A percentile compares a stretch with the other conserved stretches of the same genome.
Conservation (phyloP, 2,888 invertebrate species). For the Pachymerium ferrugineum region DNA sequence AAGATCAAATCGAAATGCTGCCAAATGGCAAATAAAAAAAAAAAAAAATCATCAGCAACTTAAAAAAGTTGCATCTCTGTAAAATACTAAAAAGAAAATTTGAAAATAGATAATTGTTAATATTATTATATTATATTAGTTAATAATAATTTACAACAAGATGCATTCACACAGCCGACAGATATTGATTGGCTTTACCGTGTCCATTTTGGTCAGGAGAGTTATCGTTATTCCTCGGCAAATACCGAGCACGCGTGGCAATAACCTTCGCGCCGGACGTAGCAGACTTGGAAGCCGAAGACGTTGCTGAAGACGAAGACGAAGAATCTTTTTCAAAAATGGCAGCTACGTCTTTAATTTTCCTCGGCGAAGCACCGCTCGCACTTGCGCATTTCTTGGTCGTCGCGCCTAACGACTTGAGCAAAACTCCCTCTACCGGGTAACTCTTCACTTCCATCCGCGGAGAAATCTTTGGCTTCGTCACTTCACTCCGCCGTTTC, state of each 20-base stretch:
- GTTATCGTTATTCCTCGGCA: background rate
- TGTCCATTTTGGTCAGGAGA: conserved; percentile 5
- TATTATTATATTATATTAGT: too few relatives aligned
- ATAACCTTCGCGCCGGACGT: background rate
- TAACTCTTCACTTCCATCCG: background rate
- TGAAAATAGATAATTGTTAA: too few relatives aligned
- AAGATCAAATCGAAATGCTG: too few relatives aligned
- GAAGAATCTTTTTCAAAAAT: conserved; percentile 59
- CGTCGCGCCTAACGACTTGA: background rate
- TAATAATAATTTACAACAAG: background rate
- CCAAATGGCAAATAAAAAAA: too few relatives aligned
- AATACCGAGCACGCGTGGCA: background rate
- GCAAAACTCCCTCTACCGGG: background rate
- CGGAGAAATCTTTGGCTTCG: background rate
- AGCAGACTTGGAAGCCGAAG: background rate
- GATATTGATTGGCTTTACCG: background rate
- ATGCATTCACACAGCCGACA: background rate
- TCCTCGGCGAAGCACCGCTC: conserved; percentile 33
- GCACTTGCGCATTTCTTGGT: background rate
- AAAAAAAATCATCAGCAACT: too few relatives aligned
- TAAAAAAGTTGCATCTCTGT: too few relatives aligned
- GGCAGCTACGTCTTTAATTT: conserved; percentile 72
- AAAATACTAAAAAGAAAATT: too few relatives aligned
- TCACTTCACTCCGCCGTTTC: background rate
- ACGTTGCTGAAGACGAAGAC: background rate